Evolutionary conservation across 2,113 vertebrate species (phyloP).

Genomic region (Tachysurus vachellii): DNA sequence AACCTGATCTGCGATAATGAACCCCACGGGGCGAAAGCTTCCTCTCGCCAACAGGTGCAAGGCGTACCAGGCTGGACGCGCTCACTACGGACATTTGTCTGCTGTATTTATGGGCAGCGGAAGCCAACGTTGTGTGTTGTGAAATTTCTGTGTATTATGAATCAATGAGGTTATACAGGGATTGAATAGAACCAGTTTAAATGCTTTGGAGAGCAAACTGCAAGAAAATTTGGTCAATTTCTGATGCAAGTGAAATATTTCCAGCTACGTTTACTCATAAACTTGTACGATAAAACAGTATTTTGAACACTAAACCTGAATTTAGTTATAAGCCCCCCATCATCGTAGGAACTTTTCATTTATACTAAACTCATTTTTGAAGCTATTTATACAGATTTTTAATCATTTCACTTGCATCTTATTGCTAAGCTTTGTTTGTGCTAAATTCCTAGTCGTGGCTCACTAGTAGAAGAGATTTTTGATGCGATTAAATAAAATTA

Average conservation of each 20-base stretch:
- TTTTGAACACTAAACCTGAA: background rate
- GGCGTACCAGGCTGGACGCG: slow-evolving; percentile 66
- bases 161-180: background rate
- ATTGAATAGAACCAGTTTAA: background rate
- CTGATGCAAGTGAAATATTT: background rate
- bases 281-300: background rate
- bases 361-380: background rate
- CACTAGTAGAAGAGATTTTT: background rate
- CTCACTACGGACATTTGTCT: slow-evolving; percentile 42
- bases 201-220: background rate
- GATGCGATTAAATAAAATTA: background rate
- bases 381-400: background rate
- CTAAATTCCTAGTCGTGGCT: background rate
- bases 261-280: background rate
- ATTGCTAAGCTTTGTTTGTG: background rate
- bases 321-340: background rate
- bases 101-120: slow-evolving; percentile 19
- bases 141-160: slow-evolving; percentile 3
- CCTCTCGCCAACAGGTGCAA: slow-evolving; percentile 80
- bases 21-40: slow-evolving; percentile 70
- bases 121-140: slow-evolving; percentile 13
- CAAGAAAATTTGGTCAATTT: background rate
- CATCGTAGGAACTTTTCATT: background rate
- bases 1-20: slow-evolving; percentile 78
- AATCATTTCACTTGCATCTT: background rate